Evolutionary conservation across 2,113 vertebrate species (phyloP), one percentile per base, ranked within the genome.

Genomic region (Perognathus longimembris): DNA sequence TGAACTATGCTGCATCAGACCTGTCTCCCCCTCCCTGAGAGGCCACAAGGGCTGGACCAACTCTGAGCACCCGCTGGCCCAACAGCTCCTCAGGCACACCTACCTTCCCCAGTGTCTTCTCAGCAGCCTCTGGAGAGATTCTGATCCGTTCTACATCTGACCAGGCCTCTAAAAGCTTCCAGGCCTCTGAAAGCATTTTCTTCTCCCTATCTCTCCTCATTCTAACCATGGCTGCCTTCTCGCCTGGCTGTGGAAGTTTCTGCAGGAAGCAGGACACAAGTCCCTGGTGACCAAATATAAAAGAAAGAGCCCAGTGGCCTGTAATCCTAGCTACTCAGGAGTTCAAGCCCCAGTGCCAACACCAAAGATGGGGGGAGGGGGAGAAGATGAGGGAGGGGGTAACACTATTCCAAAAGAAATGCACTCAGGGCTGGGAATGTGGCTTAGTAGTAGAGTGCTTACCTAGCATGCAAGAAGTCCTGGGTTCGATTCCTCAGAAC

Each of bases 91-190:
- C 89, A 95, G 67, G 15, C 20, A 34, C 78, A 34, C 28, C 66
- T 89, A 71, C 38, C 89, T 40, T 86, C 75, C 71, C 59, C 67
- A 14, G 86, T 88, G 61, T 92, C 95, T 87, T 69, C 74, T 6
- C 38, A 3, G 91, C 42, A 42, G 79, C 76, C 96, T 87, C 66
- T 0, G 5, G 93, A 79, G 85, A 75, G 54, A 38, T 40, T 24
- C 63, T 9, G 38, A 34, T 17, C 24, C n/a, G 28, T 63, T 94
- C 88, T 82, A 85, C 82, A 42, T 85, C 75, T 71, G 84, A 50
- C 78, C 50, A 26, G 59, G 63, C 83, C 63, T 85, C 42, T 88
- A 85, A 95, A 96, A 90, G 82, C 92, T 90, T 93, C 93, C 92
- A 94, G 96, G 78, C 85, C 92, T 80, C 85, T 0, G 45, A n/a